phyloP scores from a whole-genome alignment of 2,888 invertebrate species.

The Formica aserva region DNA sequence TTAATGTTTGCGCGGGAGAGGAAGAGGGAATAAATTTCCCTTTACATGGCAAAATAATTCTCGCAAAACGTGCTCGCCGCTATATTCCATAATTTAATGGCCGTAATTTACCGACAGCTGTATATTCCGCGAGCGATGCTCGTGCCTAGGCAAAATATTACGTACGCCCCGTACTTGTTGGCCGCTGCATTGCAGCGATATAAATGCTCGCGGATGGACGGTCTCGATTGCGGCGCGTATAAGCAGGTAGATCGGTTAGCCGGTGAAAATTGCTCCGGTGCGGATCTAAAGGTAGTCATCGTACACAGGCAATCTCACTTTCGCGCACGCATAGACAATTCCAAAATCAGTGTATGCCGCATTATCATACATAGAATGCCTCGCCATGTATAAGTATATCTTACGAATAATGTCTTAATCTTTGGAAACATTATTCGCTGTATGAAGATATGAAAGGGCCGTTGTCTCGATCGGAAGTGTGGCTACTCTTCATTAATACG shows the following conservation, averaged over 20 bases:
- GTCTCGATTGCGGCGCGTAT: slow-evolving; percentile 58
- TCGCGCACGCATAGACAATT: slow-evolving; percentile 52
- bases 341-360: slow-evolving; percentile 35
- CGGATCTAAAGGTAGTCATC: slow-evolving; percentile 69
- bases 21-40: slow-evolving; percentile 60
- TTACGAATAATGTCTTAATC: slow-evolving; percentile 69
- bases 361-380: slow-evolving; percentile 24
- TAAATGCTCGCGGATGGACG: slow-evolving; percentile 64
- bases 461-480: slow-evolving; percentile 37
- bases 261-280: slow-evolving; percentile 72
- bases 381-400: slow-evolving; percentile 41
- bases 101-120: slow-evolving; percentile 69
- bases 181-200: slow-evolving; percentile 52
- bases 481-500: slow-evolving; percentile 16
- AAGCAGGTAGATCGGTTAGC: slow-evolving; percentile 65
- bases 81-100: slow-evolving; percentile 69
- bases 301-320: slow-evolving; percentile 58
- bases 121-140: slow-evolving; percentile 55
- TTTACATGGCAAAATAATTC: slow-evolving; percentile 60
- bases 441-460: background rate
- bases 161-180: slow-evolving; percentile 56
- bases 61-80: slow-evolving; percentile 60
- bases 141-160: slow-evolving; percentile 70
- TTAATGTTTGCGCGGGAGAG: slow-evolving; percentile 33
- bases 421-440: slow-evolving; percentile 50